Conservation (phyloP, 2,797 vertebrate species). For the Micromesistius poutassou region DNA sequence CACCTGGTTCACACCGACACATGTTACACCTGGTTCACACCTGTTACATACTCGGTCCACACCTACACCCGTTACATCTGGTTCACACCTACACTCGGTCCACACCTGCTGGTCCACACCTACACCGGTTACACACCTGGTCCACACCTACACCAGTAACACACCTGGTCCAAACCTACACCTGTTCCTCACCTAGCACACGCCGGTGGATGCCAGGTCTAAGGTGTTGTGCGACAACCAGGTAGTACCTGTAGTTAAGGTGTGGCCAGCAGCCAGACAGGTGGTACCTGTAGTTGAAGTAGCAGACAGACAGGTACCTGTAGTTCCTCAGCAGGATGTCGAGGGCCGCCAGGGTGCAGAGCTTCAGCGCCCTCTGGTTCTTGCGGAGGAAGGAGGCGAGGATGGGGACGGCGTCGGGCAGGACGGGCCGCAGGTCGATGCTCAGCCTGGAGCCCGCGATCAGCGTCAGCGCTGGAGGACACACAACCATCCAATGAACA, state of each 20-base stretch:
- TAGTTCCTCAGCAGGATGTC: constrained; percentile 89
- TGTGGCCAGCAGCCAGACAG: background rate
- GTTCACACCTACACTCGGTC: background rate
- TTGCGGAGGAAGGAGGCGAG: constrained; percentile 97
- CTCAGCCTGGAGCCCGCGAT: constrained; percentile 94
- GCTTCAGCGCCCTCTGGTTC: constrained; percentile 94
- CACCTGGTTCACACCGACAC: background rate
- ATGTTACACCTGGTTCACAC: background rate
- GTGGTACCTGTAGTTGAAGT: constrained; percentile 68
- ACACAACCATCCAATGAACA: background rate
- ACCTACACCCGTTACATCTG: background rate
- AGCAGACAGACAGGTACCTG: constrained; percentile 53
- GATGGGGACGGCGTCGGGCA: constrained; percentile 95
- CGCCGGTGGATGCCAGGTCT: too few species aligned
- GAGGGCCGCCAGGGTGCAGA: constrained; percentile 91
- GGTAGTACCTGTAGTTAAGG: background rate
- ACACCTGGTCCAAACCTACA: too few species aligned
- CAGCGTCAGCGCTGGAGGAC: constrained; percentile 80
- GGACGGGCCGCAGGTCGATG: constrained; percentile 89
- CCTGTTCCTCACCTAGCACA: too few species aligned
- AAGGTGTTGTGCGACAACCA: background rate
- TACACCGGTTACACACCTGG: too few species aligned
- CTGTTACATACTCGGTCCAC: background rate
- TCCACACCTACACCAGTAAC: too few species aligned
- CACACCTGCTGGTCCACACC: too few species aligned